Percentiles rank a stretch among this genome's conserved stretches.
phyloP scores from a whole-genome alignment of 2,888 invertebrate species.

The Lepidocyrtinus sp. region DNA sequence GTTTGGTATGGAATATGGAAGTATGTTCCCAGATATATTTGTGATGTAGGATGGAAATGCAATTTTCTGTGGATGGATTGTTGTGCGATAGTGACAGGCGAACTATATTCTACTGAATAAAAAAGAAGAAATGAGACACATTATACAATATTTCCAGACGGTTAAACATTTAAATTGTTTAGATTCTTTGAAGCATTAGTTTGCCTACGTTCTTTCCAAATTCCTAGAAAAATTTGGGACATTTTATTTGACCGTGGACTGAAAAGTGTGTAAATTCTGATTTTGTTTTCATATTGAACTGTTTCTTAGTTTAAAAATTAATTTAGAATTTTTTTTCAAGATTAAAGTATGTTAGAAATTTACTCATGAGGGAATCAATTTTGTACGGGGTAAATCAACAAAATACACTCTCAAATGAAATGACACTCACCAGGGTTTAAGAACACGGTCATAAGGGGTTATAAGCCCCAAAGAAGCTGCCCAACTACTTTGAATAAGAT shows the following conservation, averaged over 20 bases:
- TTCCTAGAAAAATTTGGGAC: background rate
- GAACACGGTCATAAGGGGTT: constrained; percentile 70
- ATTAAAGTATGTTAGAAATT: no score
- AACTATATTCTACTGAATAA: background rate
- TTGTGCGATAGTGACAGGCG: background rate
- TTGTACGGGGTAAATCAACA: no score
- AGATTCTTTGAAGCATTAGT: background rate
- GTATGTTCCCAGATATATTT: background rate
- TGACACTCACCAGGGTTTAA: constrained; percentile 70
- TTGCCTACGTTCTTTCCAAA: background rate
- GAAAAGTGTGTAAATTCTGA: no score
- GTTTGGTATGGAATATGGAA: background rate
- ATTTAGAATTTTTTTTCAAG: no score
- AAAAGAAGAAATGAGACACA: constrained; percentile 5
- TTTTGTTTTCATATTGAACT: no score
- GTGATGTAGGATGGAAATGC: background rate
- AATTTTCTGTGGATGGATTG: background rate
- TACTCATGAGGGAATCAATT: no score
- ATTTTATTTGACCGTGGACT: constrained; percentile 8
- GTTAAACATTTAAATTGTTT: no score
- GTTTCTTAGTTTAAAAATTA: no score
- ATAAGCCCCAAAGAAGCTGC: constrained; percentile 70
- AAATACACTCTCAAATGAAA: no score
- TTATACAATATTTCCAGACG: no score
- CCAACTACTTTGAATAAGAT: constrained; percentile 71